Evolutionary conservation across 2,797 vertebrate species (phyloP), one percentile per base, ranked within the genome.

Genomic region (Crax fasciolata): DNA sequence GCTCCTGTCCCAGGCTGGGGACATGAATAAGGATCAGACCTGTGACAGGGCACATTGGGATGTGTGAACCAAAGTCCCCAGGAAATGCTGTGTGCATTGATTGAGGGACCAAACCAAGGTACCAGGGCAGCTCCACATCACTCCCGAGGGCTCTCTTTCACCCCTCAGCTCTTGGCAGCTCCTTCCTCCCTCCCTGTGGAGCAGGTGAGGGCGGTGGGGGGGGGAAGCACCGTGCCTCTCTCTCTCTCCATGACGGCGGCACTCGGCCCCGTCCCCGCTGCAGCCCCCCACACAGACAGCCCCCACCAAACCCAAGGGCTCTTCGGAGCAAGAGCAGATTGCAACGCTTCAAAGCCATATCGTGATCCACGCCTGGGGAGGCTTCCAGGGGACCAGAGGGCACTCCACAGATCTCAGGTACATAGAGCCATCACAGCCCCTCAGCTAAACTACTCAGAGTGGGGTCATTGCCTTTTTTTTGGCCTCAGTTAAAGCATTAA

Each of bases 211-310:
- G 35, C 35, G 35, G 35, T 35, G 35, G 35, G 35, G 35, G 35
- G 35, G 35, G 35, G n/a, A n/a, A 35, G 35, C 35, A 35, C 35
- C 8, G 35, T 35, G 35, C 35, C 35, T 35, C 35, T 35, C 35
- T 8, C 35, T 35, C 35, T 8, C 35, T 35, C 35, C 35, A 35
- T 35, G 35, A 6, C 35, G 35, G 35, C 35, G 35, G 35, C 35
- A 35, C 35, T 35, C 35, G 35, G 35, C 35, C 35, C 35, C 8
- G 35, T 35, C 35, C 35, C 35, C 35, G 46, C 51, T 80, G 63
- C 6, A 4, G 46, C 24, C 15, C 48, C 9, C 7, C 3, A 0
- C 3, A 0, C 18, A 14, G 71, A 57, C 51, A 55, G 17, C 46
- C 48, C 19, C 0, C 5, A 2, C 9, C 20, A 6, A 10, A 49